Base-by-base conservation (phyloP, 2,113 vertebrate genomes). In the Abramis brama region DNA sequence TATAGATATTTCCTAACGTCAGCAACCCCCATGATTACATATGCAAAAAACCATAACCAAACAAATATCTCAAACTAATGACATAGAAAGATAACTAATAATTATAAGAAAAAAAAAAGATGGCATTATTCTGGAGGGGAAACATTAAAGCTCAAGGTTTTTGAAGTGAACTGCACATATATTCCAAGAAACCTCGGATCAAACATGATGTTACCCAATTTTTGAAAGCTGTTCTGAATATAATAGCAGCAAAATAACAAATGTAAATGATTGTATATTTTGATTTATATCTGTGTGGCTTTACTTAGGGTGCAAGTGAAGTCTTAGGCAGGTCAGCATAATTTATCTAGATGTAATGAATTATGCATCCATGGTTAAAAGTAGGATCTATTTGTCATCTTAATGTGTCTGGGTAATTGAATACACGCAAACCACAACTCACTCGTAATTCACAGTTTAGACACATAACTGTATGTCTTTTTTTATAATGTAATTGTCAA, bases 301-400 rank as follows among this genome's bases (percentile, higher is more conserved):
- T 52, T 52, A 68, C 30, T n/a, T 78, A 45, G 23, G 30, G 2
- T 47, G 27, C 19, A 64, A 39, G 76, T 8, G 15, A 5, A 60
- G 52, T 4, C 6, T 64, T 17, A 84, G 73, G n/a, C 43, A 77
- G 39, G 57, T 62, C 68, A 84, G 30, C 70, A 74, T 45, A 30
- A 84, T 84, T 74, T 83, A 83, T 74, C 23, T 17, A 55, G 57
- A 77, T 25, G 11, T 64, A 27, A 47, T 85, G 30, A 85, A 85
- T 77, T 66, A 85, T 79, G 52, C 30, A 79, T 43, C 15, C 12
- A 13, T 66, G n/a, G 36, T 64, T 66, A 43, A 17, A 47, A 33
- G 23, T 11, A 43, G 33, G 12, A 64, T 15, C 52, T 77, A 13
- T 77, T 85, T 76, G 25, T 70, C 47, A 71, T 73, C 47, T 83